phyloP scores from a whole-genome alignment of 2,888 invertebrate species.

The Pherbina coryleti region DNA sequence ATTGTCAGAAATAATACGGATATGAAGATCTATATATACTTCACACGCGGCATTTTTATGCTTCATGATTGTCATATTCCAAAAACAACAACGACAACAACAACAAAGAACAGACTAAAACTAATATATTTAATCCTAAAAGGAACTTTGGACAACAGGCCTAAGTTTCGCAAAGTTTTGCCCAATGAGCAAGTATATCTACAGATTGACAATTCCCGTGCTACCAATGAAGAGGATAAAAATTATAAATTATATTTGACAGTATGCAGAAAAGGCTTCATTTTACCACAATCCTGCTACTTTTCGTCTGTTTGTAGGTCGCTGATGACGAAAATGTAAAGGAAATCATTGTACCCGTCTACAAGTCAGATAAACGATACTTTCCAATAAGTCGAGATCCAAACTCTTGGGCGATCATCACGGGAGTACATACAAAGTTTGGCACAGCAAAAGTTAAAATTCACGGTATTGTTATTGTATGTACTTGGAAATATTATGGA shows the following conservation, averaged over 20 bases:
- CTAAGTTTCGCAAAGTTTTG: constrained; percentile 64
- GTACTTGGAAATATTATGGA: constrained; percentile 35
- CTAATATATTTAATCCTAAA: constrained; percentile 53
- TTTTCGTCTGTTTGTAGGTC: constrained; percentile 70
- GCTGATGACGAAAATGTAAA: constrained; percentile 72
- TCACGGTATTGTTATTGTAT: constrained; percentile 87
- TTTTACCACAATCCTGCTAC: neutral
- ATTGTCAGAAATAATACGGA: constrained; percentile 87
- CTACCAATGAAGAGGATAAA: constrained; percentile 50
- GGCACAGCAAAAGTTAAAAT: constrained; percentile 88
- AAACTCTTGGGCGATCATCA: constrained; percentile 84
- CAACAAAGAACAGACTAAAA: constrained; percentile 48
- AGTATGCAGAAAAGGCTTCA: constrained; percentile 47
- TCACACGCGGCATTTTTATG: constrained; percentile 63
- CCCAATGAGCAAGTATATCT: constrained; percentile 66
- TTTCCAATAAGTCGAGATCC: constrained; percentile 77
- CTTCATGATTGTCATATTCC: constrained; percentile 66
- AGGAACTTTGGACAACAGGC: constrained; percentile 45
- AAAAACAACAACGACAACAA: constrained; percentile 36
- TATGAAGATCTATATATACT: constrained; percentile 74
- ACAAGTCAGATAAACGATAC: constrained; percentile 89
- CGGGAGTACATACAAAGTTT: constrained; percentile 85
- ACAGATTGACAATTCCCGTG: constrained; percentile 61
- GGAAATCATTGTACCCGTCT: constrained; percentile 80
- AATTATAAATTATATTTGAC: constrained; percentile 57